Conservation (phyloP, 1,140 invertebrate genomes). For the Aricia agestis region DNA sequence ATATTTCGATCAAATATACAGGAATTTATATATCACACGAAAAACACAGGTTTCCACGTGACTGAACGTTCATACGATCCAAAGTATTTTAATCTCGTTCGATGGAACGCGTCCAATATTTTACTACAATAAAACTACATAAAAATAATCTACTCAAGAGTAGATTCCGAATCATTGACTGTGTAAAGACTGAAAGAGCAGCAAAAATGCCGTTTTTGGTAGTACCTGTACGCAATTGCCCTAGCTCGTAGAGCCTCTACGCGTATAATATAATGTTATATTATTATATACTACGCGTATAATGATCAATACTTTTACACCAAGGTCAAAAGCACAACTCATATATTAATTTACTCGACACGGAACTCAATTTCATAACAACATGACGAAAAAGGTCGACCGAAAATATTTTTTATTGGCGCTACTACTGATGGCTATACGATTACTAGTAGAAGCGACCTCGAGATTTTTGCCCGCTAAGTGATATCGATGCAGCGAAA, state of each 20-base stretch:
- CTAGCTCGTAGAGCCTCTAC: background rate
- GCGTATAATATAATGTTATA: no score
- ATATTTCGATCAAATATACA: background rate
- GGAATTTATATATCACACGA: background rate
- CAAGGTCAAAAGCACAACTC: background rate
- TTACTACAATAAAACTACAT: conserved; percentile 1
- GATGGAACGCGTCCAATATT: conserved; percentile 2
- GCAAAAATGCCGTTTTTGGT: no score
- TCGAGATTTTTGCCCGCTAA: conserved; percentile 24
- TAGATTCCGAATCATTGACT: no score
- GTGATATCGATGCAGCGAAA: conserved; percentile 31
- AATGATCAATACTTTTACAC: background rate
- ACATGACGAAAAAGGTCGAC: background rate
- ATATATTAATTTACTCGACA: background rate
- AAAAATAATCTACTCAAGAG: background rate
- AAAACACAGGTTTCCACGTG: background rate
- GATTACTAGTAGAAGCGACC: background rate
- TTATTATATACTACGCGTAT: no score
- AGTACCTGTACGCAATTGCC: background rate
- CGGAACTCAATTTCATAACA: background rate
- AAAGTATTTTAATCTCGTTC: background rate
- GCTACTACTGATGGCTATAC: background rate
- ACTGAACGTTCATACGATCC: background rate
- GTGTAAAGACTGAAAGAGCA: no score
- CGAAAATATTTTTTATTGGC: background rate